Percentiles rank a stretch among this genome's conserved stretches.
Evolutionary conservation across 2,888 invertebrate species (phyloP).

Genomic region (Pilophorus perplexus): DNA sequence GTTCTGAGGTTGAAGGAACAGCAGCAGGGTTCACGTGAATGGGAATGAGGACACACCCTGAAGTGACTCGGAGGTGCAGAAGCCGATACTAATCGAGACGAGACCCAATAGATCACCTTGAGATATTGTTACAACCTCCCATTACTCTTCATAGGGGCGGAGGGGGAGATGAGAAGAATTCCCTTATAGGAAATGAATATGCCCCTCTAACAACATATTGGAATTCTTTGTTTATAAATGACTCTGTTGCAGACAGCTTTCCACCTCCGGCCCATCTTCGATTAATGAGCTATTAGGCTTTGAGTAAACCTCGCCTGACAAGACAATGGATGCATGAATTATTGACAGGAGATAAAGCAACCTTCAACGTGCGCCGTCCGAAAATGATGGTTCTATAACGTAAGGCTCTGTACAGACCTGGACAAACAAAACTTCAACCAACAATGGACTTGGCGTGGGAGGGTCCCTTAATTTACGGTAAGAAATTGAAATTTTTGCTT

Average conservation of each 20-base stretch:
- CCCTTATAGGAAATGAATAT: constrained; percentile 37
- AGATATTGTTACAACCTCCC: constrained; percentile 18
- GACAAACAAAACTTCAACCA: constrained; percentile 28
- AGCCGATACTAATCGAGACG: constrained; percentile 29
- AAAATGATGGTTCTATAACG: constrained; percentile 37
- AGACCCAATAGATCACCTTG: constrained; percentile 30
- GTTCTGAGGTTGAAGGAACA: too few relatives aligned
- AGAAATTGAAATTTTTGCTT: too few relatives aligned
- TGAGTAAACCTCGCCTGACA: constrained; percentile 36
- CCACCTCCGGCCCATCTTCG: background rate
- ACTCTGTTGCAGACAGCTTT: constrained; percentile 5
- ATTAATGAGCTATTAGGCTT: constrained; percentile 40
- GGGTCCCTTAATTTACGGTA: too few relatives aligned
- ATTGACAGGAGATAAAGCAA: constrained; percentile 32
- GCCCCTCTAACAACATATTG: constrained; percentile 34
- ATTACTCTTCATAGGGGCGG: too few relatives aligned
- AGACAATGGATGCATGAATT: constrained; percentile 40
- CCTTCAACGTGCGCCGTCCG: constrained; percentile 15
- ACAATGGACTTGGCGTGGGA: too few relatives aligned
- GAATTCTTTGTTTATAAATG: constrained; percentile 38
- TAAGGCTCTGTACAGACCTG: background rate
- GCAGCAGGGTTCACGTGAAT: too few relatives aligned
- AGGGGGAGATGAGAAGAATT: constrained; percentile 20
- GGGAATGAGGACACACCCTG: background rate
- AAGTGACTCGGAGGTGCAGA: constrained; percentile 12